phyloP scores from a whole-genome alignment of 2,113 vertebrate species.

The Plotosus lineatus region DNA sequence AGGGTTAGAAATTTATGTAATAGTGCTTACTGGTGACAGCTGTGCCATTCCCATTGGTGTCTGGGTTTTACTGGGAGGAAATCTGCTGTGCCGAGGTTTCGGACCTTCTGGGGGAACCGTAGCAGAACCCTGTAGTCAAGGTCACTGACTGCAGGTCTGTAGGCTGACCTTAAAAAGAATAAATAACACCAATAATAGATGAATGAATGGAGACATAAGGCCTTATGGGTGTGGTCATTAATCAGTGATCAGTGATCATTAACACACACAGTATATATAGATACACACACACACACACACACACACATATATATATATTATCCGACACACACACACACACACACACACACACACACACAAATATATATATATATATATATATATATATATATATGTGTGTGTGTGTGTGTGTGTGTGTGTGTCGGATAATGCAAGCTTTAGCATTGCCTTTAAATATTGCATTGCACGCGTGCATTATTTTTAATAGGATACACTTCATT shows the following conservation, averaged over 20 bases:
- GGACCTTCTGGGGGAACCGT: slow-evolving; percentile 81
- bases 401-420: background rate
- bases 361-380: too few relatives aligned
- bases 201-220: background rate
- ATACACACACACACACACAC: too few relatives aligned
- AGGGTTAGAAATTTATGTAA: background rate
- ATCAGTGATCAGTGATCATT: background rate
- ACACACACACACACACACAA: too few relatives aligned
- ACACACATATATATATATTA: too few relatives aligned
- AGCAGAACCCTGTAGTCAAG: slow-evolving; percentile 78
- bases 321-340: too few relatives aligned
- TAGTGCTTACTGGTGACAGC: slow-evolving; percentile 81
- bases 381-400: too few relatives aligned
- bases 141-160: slow-evolving; percentile 68
- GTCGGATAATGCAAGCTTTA: background rate
- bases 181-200: slow-evolving; percentile 47
- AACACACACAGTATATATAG: background rate
- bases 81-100: slow-evolving; percentile 79
- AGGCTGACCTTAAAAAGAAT: slow-evolving; percentile 72
- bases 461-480: background rate
- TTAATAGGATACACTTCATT: background rate
- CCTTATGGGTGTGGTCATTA: background rate
- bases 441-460: background rate
- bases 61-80: slow-evolving; percentile 80
- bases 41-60: slow-evolving; percentile 85